These are phyloP conservation scores for Drosophila willistoni DNA, from an alignment of 1,140 invertebrate genomes.

Conservation along the genomic window DNA sequence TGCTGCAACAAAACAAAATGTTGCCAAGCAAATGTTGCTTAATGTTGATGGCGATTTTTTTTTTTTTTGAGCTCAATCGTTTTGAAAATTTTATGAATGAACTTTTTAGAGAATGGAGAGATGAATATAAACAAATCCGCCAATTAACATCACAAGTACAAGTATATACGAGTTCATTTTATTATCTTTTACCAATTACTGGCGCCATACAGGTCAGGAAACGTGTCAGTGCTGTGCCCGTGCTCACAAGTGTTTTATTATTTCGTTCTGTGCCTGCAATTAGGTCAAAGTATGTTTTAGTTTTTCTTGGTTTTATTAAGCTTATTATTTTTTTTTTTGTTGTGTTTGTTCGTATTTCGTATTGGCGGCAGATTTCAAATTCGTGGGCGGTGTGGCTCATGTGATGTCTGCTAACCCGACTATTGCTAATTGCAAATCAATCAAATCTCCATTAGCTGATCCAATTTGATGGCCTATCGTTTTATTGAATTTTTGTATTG, in stretches of 20 bases:
- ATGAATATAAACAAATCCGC: conserved; percentile 15
- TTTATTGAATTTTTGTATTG: conserved; percentile 15
- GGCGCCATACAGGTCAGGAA: conserved; percentile 82
- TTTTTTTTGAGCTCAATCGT: not conserved
- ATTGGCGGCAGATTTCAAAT: no score
- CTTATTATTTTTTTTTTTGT: not conserved
- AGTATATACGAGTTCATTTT: not conserved
- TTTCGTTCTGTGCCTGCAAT: conserved; percentile 56
- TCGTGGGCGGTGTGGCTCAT: conserved; percentile 42
- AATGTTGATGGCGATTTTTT: conserved; percentile 2
- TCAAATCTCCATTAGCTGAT: conserved; percentile 61
- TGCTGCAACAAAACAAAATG: conserved; percentile 26
- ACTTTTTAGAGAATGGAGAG: conserved; percentile 3
- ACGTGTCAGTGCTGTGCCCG: conserved; percentile 73
- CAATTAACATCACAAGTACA: conserved; percentile 1
- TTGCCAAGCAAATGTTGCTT: conserved; percentile 37
- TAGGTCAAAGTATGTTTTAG: conserved; percentile 63
- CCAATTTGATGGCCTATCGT: conserved; percentile 8
- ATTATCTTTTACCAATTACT: conserved; percentile 73
- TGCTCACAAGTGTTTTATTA: conserved; percentile 41
- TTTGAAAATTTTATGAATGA: conserved; percentile 45
- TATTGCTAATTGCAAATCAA: conserved; percentile 75
- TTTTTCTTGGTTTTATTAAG: not conserved
- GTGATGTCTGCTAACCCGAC: conserved; percentile 47
- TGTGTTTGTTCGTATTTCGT: not conserved